These are phyloP conservation scores for Lampris megalopsis DNA, from an alignment of 2,113 vertebrate species.

Conservation along the genomic window DNA sequence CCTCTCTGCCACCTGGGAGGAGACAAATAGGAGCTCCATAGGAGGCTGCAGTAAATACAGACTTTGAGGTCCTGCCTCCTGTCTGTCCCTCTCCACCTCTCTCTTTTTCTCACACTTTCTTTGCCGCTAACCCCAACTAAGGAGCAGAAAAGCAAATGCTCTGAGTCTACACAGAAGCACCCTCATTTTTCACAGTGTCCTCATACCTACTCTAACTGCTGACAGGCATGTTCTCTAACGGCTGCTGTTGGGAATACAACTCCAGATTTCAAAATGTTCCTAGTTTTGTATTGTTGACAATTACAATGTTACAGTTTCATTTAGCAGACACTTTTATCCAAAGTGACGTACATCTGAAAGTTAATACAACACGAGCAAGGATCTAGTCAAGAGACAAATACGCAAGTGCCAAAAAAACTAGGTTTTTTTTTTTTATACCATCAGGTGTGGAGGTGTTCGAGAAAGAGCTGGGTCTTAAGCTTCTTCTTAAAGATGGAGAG, in stretches of 20 bases:
- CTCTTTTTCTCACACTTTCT: slow-evolving; percentile 24
- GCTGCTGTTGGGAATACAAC: slow-evolving; percentile 26
- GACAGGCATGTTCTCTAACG: slow-evolving; percentile 52
- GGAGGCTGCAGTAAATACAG: slow-evolving; percentile 76
- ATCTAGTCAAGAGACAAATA: no score
- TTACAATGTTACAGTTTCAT: no score
- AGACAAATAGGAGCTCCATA: slow-evolving; percentile 74
- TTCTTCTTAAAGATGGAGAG: no score
- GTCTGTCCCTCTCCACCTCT: slow-evolving; percentile 24
- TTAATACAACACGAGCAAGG: no score
- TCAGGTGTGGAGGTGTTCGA: no score
- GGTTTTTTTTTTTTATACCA: no score
- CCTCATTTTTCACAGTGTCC: slow-evolving; percentile 31
- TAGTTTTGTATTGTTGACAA: background rate
- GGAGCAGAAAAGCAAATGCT: slow-evolving; percentile 51
- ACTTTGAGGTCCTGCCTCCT: slow-evolving; percentile 58
- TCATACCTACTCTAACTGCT: slow-evolving; percentile 47
- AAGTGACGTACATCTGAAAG: no score
- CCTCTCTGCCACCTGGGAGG: slow-evolving; percentile 62
- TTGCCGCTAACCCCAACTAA: slow-evolving; percentile 31
- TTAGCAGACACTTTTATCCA: no score
- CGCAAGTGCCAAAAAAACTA: no score
- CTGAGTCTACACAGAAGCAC: slow-evolving; percentile 30
- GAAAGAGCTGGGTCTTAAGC: no score
- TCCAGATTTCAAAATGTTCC: background rate